A percentile compares a stretch with the other conserved stretches of the same genome.
phyloP scores from a whole-genome alignment of 2,797 vertebrate genomes.

The Triplophysa bombifrons region DNA sequence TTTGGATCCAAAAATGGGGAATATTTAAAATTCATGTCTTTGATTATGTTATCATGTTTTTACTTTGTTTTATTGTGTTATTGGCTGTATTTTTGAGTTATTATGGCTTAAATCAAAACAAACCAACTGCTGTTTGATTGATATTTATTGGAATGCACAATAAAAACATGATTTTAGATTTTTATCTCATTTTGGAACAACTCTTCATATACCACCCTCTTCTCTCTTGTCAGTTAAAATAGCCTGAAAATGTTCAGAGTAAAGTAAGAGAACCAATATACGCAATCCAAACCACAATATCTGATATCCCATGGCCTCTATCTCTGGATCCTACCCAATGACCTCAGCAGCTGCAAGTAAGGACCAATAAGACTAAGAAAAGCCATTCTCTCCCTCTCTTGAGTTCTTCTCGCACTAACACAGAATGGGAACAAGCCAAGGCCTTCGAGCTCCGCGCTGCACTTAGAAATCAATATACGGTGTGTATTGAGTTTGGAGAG shows the following conservation, averaged over 20 bases:
- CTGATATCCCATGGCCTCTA: conserved; percentile 55
- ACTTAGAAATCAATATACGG: conserved; percentile 61
- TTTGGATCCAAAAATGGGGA: too few species aligned
- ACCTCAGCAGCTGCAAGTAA: conserved; percentile 52
- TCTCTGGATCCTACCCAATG: conserved; percentile 49
- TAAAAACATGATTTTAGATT: too few species aligned
- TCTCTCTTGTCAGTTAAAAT: conserved; percentile 20
- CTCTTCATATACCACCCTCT: conserved; percentile 10
- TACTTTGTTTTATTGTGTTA: too few species aligned
- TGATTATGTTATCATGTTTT: too few species aligned
- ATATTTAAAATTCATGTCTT: too few species aligned
- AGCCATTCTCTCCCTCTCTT: conserved; percentile 38
- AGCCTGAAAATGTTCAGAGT: conserved; percentile 1
- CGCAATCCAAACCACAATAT: conserved; percentile 54
- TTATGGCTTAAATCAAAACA: too few species aligned
- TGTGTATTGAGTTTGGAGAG: conserved; percentile 56
- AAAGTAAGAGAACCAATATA: conserved; percentile 38
- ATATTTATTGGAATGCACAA: too few species aligned
- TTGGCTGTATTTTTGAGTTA: too few species aligned
- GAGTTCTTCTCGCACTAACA: conserved; percentile 38
- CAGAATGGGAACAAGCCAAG: conserved; percentile 33
- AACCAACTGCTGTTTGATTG: too few species aligned
- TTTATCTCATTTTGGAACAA: too few species aligned
- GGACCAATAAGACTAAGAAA: conserved; percentile 47
- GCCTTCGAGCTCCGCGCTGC: conserved; percentile 35